Evolutionary conservation across 2,888 invertebrate species (phyloP).

Genomic region (Argynnis bischoffii): DNA sequence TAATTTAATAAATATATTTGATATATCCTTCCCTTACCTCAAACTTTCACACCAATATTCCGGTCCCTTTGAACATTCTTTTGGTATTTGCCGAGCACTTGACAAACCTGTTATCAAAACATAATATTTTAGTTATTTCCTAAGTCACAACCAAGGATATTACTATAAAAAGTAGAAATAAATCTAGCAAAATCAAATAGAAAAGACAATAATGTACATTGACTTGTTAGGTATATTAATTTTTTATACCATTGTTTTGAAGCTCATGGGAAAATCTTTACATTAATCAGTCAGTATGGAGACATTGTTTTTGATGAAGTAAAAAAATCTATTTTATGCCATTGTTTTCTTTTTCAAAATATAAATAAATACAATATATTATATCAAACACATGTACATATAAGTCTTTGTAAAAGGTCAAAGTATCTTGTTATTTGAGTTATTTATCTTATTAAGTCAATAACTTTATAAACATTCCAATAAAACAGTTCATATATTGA

Average conservation of each 20-base stretch:
- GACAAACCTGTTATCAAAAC: slow-evolving; percentile 62
- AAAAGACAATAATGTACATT: background rate
- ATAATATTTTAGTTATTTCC: background rate
- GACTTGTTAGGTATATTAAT: no score
- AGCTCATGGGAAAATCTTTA: no score
- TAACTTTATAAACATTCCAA: slow-evolving; percentile 26
- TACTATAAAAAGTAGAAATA: no score
- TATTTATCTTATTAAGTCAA: slow-evolving; percentile 32
- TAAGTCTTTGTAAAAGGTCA: slow-evolving; percentile 6
- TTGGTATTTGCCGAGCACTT: slow-evolving; percentile 67
- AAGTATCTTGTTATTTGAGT: slow-evolving; percentile 14
- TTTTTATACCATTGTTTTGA: no score
- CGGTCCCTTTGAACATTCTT: slow-evolving; percentile 73
- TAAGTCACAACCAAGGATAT: no score
- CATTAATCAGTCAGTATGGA: no score
- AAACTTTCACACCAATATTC: slow-evolving; percentile 70
- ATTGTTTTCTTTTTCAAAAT: no score
- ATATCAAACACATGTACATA: no score
- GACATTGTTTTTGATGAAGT: no score
- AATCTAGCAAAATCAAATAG: background rate
- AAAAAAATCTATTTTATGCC: no score
- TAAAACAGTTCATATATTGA: slow-evolving; percentile 12
- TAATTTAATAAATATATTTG: background rate
- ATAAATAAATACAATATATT: no score
- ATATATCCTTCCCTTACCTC: slow-evolving; percentile 55